Evolutionary conservation across 2,797 vertebrate genomes (phyloP).

Genomic region (Silurus aristotelis): DNA sequence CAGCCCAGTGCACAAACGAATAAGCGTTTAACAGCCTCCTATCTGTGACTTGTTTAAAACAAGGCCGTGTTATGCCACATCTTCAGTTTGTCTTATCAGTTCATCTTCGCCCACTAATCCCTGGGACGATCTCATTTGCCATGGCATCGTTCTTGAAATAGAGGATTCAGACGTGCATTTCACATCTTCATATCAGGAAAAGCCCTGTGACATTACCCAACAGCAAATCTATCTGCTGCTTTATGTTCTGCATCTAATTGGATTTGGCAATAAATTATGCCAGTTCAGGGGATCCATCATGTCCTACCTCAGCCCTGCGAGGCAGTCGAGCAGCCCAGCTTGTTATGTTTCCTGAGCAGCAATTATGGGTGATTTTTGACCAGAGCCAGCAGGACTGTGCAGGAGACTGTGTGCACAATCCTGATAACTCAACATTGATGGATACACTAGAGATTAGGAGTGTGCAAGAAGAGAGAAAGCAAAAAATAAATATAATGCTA

Average conservation of each 20-base stretch:
- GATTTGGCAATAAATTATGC: slow-evolving; percentile 79
- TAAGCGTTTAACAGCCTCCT: slow-evolving; percentile 47
- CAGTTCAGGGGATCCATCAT: slow-evolving; percentile 77
- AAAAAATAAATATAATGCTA: background rate
- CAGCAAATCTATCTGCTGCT: slow-evolving; percentile 76
- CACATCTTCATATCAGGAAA: slow-evolving; percentile 72
- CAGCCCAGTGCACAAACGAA: slow-evolving; percentile 51
- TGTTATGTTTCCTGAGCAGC: slow-evolving; percentile 82
- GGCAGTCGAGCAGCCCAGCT: slow-evolving; percentile 72
- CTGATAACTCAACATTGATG: slow-evolving; percentile 77
- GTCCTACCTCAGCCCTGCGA: slow-evolving; percentile 68
- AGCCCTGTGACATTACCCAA: slow-evolving; percentile 64
- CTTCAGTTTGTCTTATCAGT: slow-evolving; percentile 74
- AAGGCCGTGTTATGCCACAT: slow-evolving; percentile 67
- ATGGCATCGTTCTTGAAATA: slow-evolving; percentile 61
- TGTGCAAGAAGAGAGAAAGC: slow-evolving; percentile 30
- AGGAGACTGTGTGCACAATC: slow-evolving; percentile 63
- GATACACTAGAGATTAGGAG: slow-evolving; percentile 69
- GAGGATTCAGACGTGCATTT: slow-evolving; percentile 71
- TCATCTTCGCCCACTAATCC: slow-evolving; percentile 77
- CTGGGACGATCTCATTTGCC: slow-evolving; percentile 75
- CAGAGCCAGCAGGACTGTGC: slow-evolving; percentile 65
- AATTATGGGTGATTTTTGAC: slow-evolving; percentile 80
- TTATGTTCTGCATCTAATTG: slow-evolving; percentile 83
- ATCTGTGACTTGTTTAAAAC: slow-evolving; percentile 56